Conservation (phyloP, 2,888 invertebrate genomes). For the Drosophila mimica region DNA sequence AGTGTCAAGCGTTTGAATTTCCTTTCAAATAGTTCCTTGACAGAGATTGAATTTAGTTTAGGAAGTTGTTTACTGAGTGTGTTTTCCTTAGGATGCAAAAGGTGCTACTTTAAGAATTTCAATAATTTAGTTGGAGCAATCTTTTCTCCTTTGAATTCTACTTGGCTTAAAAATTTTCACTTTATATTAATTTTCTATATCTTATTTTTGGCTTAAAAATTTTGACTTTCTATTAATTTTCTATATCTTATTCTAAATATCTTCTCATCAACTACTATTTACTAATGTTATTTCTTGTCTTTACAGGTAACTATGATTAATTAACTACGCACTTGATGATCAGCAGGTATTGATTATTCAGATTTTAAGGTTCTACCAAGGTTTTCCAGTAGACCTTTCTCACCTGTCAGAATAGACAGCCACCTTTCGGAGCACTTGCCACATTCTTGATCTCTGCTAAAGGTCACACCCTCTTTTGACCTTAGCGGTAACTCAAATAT, state of each 20-base stretch:
- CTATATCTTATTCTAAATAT: background rate
- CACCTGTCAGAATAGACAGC: background rate
- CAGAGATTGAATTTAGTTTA: background rate
- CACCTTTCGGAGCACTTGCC: background rate
- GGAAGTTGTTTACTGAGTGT: constrained; percentile 8
- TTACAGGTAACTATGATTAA: constrained; percentile 55
- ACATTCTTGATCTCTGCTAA: constrained; percentile 4
- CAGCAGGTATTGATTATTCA: background rate
- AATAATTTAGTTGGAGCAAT: background rate
- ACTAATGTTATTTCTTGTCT: constrained; percentile 22
- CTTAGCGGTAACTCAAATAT: constrained; percentile 52
- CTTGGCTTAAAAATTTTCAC: background rate
- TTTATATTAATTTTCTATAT: background rate
- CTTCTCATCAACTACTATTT: background rate
- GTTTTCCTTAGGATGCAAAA: background rate
- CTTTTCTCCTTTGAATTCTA: background rate
- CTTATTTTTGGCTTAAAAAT: background rate
- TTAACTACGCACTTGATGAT: background rate
- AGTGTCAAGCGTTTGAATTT: constrained; percentile 29
- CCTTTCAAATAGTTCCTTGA: constrained; percentile 19
- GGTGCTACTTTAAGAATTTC: background rate
- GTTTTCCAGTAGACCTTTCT: background rate
- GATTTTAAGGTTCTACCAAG: background rate
- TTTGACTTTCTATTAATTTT: background rate
- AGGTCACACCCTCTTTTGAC: constrained; percentile 48